phyloP scores from a whole-genome alignment of 2,888 invertebrate species.

The Cinara cedri region DNA sequence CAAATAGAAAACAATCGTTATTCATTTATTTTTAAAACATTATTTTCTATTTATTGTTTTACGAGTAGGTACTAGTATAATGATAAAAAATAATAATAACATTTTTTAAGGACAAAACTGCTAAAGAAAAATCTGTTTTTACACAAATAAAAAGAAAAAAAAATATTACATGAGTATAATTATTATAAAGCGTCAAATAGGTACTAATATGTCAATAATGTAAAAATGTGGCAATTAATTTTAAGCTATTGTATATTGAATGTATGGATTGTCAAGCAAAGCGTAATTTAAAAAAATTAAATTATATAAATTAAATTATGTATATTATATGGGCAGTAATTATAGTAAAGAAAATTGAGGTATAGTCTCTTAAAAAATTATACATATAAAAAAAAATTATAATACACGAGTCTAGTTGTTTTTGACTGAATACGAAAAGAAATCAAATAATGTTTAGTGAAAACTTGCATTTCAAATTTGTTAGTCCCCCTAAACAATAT shows the following conservation, averaged over 20 bases:
- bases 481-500: constrained; percentile 56
- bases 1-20: constrained; percentile 7
- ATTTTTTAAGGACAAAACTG: constrained; percentile 51
- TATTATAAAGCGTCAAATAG: constrained; percentile 48
- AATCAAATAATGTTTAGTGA: constrained; percentile 54
- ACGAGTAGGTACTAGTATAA: constrained; percentile 41
- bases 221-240: constrained; percentile 51
- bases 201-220: constrained; percentile 47
- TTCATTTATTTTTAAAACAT: constrained; percentile 37
- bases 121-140: constrained; percentile 44
- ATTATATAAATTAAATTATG: constrained; percentile 48
- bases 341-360: constrained; percentile 55
- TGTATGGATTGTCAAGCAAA: constrained; percentile 40
- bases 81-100: constrained; percentile 52
- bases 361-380: constrained; percentile 56
- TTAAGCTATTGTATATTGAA: constrained; percentile 50
- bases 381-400: constrained; percentile 55
- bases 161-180: constrained; percentile 47
- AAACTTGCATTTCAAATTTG: constrained; percentile 51
- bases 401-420: constrained; percentile 55
- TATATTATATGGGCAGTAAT: constrained; percentile 51
- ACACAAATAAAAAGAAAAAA: constrained; percentile 50
- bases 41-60: constrained; percentile 53
- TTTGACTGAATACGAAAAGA: constrained; percentile 56
- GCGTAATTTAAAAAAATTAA: constrained; percentile 41